Percentiles rank a stretch among this genome's conserved stretches.
These are phyloP conservation scores for Tinamus guttatus DNA, from an alignment of 2,113 vertebrate species.

Conservation along the genomic window DNA sequence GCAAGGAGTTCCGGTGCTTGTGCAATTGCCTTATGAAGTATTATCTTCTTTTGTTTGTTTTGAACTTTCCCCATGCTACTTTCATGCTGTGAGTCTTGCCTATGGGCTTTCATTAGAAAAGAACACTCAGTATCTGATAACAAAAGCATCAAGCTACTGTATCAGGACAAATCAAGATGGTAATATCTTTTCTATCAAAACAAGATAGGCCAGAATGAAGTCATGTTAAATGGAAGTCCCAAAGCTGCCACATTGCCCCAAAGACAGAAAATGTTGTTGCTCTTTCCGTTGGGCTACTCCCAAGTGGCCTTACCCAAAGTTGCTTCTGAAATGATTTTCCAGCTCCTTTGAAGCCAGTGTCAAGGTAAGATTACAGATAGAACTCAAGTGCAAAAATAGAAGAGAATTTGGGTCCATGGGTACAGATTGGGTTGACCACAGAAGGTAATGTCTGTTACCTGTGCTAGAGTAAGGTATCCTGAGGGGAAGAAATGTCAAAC, in stretches of 20 bases:
- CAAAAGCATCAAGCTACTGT: slow-evolving; percentile 11
- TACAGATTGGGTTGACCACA: background rate
- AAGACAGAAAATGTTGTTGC: background rate
- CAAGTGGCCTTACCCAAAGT: background rate
- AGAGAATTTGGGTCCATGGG: background rate
- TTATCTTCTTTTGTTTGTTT: slow-evolving; percentile 34
- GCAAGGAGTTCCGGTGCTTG: background rate
- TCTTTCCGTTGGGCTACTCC: background rate
- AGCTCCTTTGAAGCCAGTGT: background rate
- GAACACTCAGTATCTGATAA: background rate
- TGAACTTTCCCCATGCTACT: slow-evolving; percentile 9
- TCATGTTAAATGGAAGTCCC: background rate
- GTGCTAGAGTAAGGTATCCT: background rate
- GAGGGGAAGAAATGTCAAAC: background rate
- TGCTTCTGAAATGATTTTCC: background rate
- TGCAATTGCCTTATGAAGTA: background rate
- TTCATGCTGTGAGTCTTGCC: slow-evolving; percentile 36
- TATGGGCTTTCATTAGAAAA: slow-evolving; percentile 27
- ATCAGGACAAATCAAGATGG: slow-evolving; percentile 29
- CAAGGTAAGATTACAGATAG: background rate
- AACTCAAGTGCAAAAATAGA: background rate
- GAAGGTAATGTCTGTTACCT: background rate
- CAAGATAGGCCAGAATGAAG: background rate
- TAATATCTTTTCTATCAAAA: slow-evolving; percentile 20
- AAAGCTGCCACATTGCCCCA: background rate